Evolutionary conservation across 2,113 vertebrate species (phyloP).

Genomic region (Andinoacara biseriatus): DNA sequence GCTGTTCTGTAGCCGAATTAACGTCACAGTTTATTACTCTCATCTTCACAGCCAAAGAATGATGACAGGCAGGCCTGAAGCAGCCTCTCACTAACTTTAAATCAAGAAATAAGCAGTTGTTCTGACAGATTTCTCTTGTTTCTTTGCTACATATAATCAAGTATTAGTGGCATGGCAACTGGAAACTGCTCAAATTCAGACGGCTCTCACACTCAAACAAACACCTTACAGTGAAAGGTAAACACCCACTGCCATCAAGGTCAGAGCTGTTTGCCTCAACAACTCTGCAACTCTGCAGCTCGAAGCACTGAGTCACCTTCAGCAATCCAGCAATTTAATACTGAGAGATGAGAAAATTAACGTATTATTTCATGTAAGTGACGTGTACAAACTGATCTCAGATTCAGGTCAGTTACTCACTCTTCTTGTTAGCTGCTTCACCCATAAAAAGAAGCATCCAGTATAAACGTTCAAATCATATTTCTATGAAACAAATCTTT

Average conservation of each 20-base stretch:
- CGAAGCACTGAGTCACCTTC: not conserved
- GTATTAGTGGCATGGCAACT: not conserved
- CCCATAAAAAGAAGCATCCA: not conserved
- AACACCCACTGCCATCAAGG: not conserved
- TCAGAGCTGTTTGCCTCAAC: not conserved
- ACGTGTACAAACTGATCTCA: not conserved
- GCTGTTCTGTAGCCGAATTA: constrained; percentile 36
- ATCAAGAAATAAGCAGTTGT: not conserved
- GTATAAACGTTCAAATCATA: not conserved
- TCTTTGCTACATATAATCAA: not conserved
- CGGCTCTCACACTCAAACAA: not conserved
- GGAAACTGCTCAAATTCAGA: not conserved
- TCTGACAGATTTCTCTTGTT: not conserved
- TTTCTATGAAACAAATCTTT: not conserved
- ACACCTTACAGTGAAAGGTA: not conserved
- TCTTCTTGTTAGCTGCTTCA: not conserved
- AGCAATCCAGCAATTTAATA: not conserved
- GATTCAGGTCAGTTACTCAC: not conserved
- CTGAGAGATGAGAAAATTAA: not conserved
- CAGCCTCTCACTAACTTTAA: not conserved
- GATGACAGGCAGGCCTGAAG: not conserved
- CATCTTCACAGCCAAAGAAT: constrained; percentile 4
- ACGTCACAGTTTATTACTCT: constrained; percentile 50
- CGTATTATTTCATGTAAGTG: not conserved
- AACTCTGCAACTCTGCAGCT: not conserved